A percentile compares a stretch with the other conserved stretches of the same genome.
Conservation (phyloP, 2,113 vertebrate genomes). For the Chauna torquata region DNA sequence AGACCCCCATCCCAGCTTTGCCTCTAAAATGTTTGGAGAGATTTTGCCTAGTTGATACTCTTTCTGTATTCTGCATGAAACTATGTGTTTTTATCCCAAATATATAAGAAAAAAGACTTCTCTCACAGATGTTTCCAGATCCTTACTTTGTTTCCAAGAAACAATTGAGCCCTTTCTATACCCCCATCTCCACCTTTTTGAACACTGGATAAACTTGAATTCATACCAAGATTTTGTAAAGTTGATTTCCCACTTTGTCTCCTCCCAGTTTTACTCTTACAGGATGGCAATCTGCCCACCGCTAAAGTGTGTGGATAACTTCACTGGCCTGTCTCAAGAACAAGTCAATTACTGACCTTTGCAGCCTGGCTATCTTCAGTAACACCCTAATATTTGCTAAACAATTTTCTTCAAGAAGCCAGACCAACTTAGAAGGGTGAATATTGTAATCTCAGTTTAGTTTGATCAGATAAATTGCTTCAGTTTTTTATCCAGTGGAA, state of each 20-base stretch:
- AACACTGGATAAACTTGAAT: neutral
- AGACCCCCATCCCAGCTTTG: neutral
- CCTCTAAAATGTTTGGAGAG: neutral
- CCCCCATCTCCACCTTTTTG: accelerated
- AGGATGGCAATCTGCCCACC: neutral
- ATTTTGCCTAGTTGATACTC: neutral
- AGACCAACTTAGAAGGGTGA: neutral
- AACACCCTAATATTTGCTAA: neutral
- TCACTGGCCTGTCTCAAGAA: neutral
- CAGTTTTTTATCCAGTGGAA: neutral
- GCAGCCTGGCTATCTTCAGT: neutral
- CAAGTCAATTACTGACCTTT: neutral
- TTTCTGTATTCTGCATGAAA: neutral
- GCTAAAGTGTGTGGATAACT: neutral
- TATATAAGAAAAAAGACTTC: accelerated
- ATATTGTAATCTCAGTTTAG: neutral
- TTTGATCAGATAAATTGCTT: neutral
- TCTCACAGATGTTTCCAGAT: neutral
- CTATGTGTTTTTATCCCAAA: neutral
- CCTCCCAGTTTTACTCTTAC: neutral
- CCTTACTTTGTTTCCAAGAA: neutral
- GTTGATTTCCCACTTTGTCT: neutral
- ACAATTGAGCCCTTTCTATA: neutral
- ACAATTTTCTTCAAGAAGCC: neutral
- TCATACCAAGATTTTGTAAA: neutral